Evolutionary conservation across 2,888 invertebrate species (phyloP).

Genomic region (Eupithecia abbreviata): DNA sequence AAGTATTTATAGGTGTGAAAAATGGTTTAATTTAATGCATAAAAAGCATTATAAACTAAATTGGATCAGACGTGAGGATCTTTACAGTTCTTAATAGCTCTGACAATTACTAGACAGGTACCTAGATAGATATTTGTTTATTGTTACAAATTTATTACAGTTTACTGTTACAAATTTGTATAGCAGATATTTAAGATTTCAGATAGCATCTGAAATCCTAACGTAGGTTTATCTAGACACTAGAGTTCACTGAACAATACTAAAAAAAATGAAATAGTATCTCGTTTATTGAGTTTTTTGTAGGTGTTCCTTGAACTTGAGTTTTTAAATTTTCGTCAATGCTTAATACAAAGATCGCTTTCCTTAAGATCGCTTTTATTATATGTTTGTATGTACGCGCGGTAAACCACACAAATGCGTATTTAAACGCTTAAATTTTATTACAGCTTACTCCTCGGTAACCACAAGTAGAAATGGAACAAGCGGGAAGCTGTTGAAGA

Average conservation of each 20-base stretch:
- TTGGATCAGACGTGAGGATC: not conserved
- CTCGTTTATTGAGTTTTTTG: not conserved
- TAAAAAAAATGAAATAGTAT: not conserved
- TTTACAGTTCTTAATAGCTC: not conserved
- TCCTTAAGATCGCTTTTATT: not conserved
- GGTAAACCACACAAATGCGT: conserved; percentile 24
- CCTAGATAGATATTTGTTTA: too few relatives aligned
- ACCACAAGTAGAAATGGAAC: conserved; percentile 62
- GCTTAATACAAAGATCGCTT: not conserved
- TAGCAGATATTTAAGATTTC: too few relatives aligned
- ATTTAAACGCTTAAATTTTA: conserved; percentile 35
- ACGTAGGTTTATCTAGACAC: too few relatives aligned
- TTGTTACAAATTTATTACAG: too few relatives aligned
- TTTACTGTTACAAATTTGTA: too few relatives aligned
- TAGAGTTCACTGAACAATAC: too few relatives aligned
- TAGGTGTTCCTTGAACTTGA: not conserved
- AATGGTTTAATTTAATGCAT: conserved; percentile 12
- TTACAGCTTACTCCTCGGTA: conserved; percentile 34
- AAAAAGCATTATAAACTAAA: not conserved
- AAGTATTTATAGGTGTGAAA: conserved; percentile 21
- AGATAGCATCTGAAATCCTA: too few relatives aligned
- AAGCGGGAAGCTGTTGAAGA: conserved; percentile 65
- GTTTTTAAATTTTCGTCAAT: not conserved
- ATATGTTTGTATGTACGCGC: not conserved
- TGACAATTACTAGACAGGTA: not conserved